A percentile compares a stretch with the other conserved stretches of the same genome.
phyloP scores from a whole-genome alignment of 2,113 vertebrate genomes.

The Macaca mulatta region DNA sequence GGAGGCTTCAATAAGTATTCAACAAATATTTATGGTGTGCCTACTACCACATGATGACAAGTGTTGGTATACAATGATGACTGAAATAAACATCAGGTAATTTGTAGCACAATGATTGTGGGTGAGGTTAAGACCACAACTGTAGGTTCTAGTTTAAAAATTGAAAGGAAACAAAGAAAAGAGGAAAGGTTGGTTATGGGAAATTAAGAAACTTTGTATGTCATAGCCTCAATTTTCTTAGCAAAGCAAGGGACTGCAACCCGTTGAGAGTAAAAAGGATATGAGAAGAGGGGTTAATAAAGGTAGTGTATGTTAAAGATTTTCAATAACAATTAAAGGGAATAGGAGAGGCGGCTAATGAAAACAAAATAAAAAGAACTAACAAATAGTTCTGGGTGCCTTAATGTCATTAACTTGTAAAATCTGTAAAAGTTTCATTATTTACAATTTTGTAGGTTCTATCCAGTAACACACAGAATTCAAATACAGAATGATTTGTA shows the following conservation, averaged over 20 bases:
- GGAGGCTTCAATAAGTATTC: not conserved
- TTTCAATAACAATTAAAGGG: not conserved
- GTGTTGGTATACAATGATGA: too few species aligned
- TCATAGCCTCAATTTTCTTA: not conserved
- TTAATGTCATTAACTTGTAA: not conserved
- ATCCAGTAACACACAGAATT: not conserved
- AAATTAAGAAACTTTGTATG: not conserved
- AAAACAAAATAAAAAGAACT: not conserved
- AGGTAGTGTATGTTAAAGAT: not conserved
- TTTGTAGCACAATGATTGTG: not conserved
- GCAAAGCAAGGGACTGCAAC: not conserved
- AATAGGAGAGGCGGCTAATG: not conserved
- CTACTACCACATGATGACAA: not conserved
- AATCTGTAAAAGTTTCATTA: not conserved
- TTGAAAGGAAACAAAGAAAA: not conserved
- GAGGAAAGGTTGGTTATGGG: not conserved
- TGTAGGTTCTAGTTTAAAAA: not conserved
- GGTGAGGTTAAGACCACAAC: not conserved
- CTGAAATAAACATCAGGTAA: not conserved
- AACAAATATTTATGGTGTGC: not conserved
- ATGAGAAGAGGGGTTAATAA: not conserved
- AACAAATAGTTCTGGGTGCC: not conserved
- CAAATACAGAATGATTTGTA: not conserved
- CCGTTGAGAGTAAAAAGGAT: not conserved
- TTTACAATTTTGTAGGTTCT: not conserved